Evolutionary conservation across 2,888 invertebrate genomes (phyloP), one percentile per base, ranked within the genome.

Genomic region (Spicauda simplicius): DNA sequence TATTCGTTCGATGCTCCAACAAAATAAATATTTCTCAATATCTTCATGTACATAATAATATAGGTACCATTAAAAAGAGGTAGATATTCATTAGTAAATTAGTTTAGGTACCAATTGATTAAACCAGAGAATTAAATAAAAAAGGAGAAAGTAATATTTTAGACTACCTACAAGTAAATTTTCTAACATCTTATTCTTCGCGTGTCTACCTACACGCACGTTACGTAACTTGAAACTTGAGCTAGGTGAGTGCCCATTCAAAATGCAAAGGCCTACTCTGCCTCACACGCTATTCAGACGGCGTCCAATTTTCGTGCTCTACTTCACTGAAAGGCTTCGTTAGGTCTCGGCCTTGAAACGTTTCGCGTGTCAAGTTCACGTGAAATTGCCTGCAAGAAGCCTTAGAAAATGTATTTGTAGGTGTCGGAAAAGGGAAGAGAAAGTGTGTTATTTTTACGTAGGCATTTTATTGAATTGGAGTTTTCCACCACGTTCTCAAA

Each of bases 251-350:
- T n/a, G 33, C 33, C 33, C 45, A 45, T 45, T 45, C n/a, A 45
- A 45, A 45, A 45, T 45, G 45, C n/a, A 45, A n/a, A 45, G 45
- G 11, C 45, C 12, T 5, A 45, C 45, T 4, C n/a, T n/a, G n/a
- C 45, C 20, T 7, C 30, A 8, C 14, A 41, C 50, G 30, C 2
- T 50, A 48, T 50, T 59, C 30, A 41, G 16, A 7, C 25, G 14
- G 25, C 30, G 25, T 50, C 16, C 59, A 59, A 50, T 59, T n/a
- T 30, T 59, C 48, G 20, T 59, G 59, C 59, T 30, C 59, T 5
- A 59, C 48, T 59, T 59, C 10, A 30, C 16, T 48, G 14, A 20
- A 59, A 59, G 59, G 30, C 59, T 45, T 45, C 45, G 45, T 57
- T 57, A 37, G 56, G 19, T 19, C 19, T 7, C 37, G 56, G 18